Base-by-base conservation (phyloP, 2,797 vertebrate genomes). In the Pantherophis vulpinus region DNA sequence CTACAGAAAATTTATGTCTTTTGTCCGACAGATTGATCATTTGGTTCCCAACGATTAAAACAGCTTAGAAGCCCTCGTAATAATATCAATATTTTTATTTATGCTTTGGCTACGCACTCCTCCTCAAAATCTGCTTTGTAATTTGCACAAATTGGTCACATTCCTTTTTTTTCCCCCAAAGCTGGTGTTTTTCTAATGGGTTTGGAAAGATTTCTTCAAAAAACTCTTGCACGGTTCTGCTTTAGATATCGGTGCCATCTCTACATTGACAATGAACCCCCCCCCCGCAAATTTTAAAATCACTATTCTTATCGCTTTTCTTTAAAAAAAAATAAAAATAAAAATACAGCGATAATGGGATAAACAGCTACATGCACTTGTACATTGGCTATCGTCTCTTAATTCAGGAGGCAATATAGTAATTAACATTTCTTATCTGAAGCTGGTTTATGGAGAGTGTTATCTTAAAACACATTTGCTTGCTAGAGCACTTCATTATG, bases 341-440 rank as follows among this genome's bases (percentile, higher is more conserved):
- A 47, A 4, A 10, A 56, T 3, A 14, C 2, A 16, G 7, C 8
- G 51, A 37, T 23, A 61, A 25, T 27, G 60, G 83, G 27, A 91
- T 61, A 91, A 51, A 37, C 23, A 92, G 10, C 27, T 27, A 60
- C 11, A 86, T 83, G 74, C 9, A 23, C 74, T 83, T 79, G 70
- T 23, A 87, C 8, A 1, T 87, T 14, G 55, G 27, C 51, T n/a
- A 2, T 32, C 27, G 11, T n/a, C 55, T 32, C 60, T 59, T 60
- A 96, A 96, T 95, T 56, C 86, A 94, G 58, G 92, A 96, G 93
- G 37, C 93, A 95, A 92, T 96, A 95, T 2, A 0, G 87, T 94
- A 94, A 96, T 95, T 95, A 94, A 96, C 92, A 94, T 96, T 96
- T 96, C 93, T 96, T 91, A 92, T 95, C 93, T 89, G 87, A 93